Base-by-base conservation (phyloP, 2,113 vertebrate species). In the Equus przewalskii region DNA sequence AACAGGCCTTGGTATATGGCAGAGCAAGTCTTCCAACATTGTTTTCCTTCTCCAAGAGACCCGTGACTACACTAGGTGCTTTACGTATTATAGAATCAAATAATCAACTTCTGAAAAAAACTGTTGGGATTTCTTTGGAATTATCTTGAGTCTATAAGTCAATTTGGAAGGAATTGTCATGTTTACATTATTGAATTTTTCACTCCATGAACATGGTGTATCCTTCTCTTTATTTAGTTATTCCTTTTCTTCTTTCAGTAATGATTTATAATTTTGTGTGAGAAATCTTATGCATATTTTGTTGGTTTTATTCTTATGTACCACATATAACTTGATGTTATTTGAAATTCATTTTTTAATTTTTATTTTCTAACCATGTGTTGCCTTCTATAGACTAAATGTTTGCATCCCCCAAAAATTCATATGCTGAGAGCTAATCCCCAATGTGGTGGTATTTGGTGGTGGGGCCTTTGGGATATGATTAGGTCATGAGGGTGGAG, bases 61-160 rank as follows among this genome's bases (percentile, higher is more conserved):
- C 14, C 19, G 83, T 81, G 44, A 76, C 84, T 89, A 84, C 36
- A 56, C 22, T 49, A 12, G n/a, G 41, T 28, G 8, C 13, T 92
- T 64, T 86, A 16, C 24, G 44, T 70, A 80, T 80, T 79, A 13
- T 54, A 88, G 41, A 95, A 87, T 93, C 44, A 96, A 86, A 81
- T 19, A 80, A 11, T 83, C 28, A 82, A 64, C 13, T 49, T 83
- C 24, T 41, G 15, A 58, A 44, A 65, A 49, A 69, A 33, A 51
- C 13, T 82, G 10, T 30, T 87, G 24, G 5, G 22, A 58, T 94
- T 87, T 85, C 30, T 79, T 96, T 91, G 69, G 16, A 91, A 81
- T 80, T 62, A 93, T 86, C 89, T 75, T 81, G 19, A 60, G 51
- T 94, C 58, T 76, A 0, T 88, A 80, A 67, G 46, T 60, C 67